phyloP scores from a whole-genome alignment of 2,888 invertebrate species.

The Allolobophora icterica region DNA sequence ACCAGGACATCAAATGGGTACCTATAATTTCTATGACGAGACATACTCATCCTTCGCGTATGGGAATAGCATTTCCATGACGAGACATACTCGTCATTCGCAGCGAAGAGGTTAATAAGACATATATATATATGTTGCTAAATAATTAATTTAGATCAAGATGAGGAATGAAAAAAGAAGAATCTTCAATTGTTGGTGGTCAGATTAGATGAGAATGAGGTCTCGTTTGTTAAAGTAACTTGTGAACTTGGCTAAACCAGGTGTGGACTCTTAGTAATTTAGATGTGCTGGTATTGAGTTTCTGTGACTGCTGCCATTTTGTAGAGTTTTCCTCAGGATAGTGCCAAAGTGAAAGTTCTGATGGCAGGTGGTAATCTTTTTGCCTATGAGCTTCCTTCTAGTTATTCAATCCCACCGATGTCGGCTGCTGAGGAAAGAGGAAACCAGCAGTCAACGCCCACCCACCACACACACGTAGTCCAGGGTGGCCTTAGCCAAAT shows the following conservation, averaged over 20 bases:
- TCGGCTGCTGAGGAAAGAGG: constrained; percentile 56
- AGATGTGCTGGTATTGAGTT: background rate
- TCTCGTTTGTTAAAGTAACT: background rate
- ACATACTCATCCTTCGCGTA: too few species aligned
- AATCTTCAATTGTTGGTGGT: background rate
- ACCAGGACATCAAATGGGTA: too few species aligned
- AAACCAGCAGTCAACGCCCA: constrained; percentile 22
- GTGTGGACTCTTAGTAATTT: too few species aligned
- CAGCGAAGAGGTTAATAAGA: too few species aligned
- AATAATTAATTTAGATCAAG: background rate
- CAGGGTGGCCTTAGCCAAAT: constrained; percentile 17
- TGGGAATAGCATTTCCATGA: too few species aligned
- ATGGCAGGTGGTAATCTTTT: constrained; percentile 68
- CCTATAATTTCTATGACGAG: too few species aligned
- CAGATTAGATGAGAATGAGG: background rate
- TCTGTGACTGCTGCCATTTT: constrained; percentile 38
- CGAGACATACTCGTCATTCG: too few species aligned
- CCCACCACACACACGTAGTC: background rate
- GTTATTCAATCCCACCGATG: constrained; percentile 56
- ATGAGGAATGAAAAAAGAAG: background rate
- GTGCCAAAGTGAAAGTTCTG: constrained; percentile 64
- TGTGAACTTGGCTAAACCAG: background rate
- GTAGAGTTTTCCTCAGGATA: constrained; percentile 67
- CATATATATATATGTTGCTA: background rate
- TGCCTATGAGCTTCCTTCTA: constrained; percentile 75